Evolutionary conservation across 2,113 vertebrate genomes (phyloP).

Genomic region (Dromaius novaehollandiae): DNA sequence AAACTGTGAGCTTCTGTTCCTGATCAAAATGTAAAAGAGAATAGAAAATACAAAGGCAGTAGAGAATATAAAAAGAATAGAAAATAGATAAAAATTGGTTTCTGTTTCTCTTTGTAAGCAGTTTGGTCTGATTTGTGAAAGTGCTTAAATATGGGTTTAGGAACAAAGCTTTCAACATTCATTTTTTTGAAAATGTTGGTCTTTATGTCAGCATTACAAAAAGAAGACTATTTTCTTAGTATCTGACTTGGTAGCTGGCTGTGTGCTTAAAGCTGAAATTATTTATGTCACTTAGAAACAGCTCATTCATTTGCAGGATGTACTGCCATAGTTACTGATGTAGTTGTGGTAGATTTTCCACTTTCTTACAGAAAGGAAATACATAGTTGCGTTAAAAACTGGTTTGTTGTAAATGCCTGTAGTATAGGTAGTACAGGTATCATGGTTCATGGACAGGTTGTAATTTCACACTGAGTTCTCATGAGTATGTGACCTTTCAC

Average conservation of each 20-base stretch:
- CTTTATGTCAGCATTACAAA: background rate
- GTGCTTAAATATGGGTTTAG: background rate
- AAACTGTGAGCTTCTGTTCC: background rate
- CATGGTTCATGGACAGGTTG: background rate
- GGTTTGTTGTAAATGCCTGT: background rate
- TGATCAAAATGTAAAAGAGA: background rate
- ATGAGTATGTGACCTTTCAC: background rate
- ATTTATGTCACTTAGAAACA: background rate
- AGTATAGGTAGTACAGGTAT: background rate
- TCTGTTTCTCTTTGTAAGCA: background rate
- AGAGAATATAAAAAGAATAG: too few relatives aligned
- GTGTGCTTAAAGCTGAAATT: background rate
- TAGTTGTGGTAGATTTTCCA: background rate
- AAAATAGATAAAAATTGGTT: background rate
- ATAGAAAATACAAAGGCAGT: too few relatives aligned
- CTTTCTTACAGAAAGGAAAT: background rate
- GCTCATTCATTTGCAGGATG: background rate
- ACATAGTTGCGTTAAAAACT: background rate
- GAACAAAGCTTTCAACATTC: background rate
- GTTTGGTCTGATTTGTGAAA: background rate
- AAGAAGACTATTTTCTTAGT: background rate
- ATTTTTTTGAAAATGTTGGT: background rate
- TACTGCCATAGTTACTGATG: background rate
- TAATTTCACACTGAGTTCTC: background rate
- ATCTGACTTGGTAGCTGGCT: background rate